Evolutionary conservation across 2,113 vertebrate genomes (phyloP).

Genomic region (Pyrgilauda ruficollis): DNA sequence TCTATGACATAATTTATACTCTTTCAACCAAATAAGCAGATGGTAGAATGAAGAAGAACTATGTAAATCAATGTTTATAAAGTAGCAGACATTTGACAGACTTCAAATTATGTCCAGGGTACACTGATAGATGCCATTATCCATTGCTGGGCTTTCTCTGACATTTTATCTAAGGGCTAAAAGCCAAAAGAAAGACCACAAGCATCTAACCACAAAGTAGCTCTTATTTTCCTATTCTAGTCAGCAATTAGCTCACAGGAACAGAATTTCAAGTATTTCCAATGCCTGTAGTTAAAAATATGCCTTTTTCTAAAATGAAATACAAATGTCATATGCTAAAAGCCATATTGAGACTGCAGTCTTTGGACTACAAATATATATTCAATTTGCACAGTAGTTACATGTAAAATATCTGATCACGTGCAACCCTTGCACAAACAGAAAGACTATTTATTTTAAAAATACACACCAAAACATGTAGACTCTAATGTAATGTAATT

Average conservation of each 20-base stretch:
- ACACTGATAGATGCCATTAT: neutral
- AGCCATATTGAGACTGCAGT: neutral
- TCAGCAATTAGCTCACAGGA: conserved; percentile 56
- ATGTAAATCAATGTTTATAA: conserved; percentile 45
- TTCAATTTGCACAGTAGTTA: neutral
- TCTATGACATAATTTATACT: conserved; percentile 33
- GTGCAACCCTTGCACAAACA: neutral
- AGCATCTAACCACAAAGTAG: conserved; percentile 56
- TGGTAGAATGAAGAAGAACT: neutral
- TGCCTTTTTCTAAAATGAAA: conserved; percentile 48
- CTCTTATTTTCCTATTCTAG: conserved; percentile 54
- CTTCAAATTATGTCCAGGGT: conserved; percentile 23
- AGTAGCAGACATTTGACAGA: conserved; percentile 35
- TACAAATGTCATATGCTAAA: neutral
- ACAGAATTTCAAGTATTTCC: conserved; percentile 66
- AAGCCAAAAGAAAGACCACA: conserved; percentile 54
- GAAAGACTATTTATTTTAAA: neutral
- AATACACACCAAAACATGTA: neutral
- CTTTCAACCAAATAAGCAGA: conserved; percentile 12
- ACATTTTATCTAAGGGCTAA: conserved; percentile 55
- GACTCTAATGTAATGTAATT: neutral
- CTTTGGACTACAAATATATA: neutral
- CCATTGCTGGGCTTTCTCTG: neutral
- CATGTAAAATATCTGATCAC: neutral
- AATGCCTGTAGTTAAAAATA: conserved; percentile 55